Conservation (phyloP, 2,797 vertebrate genomes). For the Ambastaia sidthimunki region DNA sequence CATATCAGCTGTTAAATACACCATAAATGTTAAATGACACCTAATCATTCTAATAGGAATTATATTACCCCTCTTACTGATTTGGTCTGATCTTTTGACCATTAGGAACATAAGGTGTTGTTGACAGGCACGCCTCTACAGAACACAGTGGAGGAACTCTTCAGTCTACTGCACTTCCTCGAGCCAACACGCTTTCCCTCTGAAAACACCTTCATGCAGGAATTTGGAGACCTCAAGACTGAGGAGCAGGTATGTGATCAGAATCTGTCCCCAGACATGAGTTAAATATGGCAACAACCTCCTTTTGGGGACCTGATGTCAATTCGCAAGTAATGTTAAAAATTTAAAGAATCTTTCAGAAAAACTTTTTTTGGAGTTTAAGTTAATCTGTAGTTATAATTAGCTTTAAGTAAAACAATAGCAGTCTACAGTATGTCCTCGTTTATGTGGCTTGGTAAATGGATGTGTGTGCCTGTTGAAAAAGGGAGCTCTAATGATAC, state of each 20-base stretch:
- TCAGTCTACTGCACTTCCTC: slow-evolving; percentile 96
- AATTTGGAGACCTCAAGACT: slow-evolving; percentile 98
- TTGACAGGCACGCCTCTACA: slow-evolving; percentile 98
- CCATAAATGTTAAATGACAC: not conserved
- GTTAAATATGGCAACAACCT: too few relatives aligned
- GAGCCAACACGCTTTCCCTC: slow-evolving; percentile 94
- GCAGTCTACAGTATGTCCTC: not conserved
- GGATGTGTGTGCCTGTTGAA: too few relatives aligned
- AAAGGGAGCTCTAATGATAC: not conserved
- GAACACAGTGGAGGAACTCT: slow-evolving; percentile 98
- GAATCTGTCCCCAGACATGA: not conserved
- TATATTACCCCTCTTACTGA: not conserved
- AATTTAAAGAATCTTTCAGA: too few relatives aligned
- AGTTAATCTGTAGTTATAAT: not conserved
- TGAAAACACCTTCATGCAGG: slow-evolving; percentile 96
- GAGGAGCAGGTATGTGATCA: slow-evolving; percentile 96
- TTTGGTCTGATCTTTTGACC: slow-evolving; percentile 28
- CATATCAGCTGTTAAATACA: not conserved
- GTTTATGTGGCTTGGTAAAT: not conserved
- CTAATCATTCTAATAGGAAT: not conserved
- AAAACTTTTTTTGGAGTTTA: too few relatives aligned
- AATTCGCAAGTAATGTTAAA: too few relatives aligned
- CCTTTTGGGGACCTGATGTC: not conserved
- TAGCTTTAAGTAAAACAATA: not conserved
- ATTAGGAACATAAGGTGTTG: slow-evolving; percentile 95